Percentiles rank a stretch among this genome's conserved stretches.
Conservation (phyloP, 2,888 invertebrate species). For the Copidosoma aretas region DNA sequence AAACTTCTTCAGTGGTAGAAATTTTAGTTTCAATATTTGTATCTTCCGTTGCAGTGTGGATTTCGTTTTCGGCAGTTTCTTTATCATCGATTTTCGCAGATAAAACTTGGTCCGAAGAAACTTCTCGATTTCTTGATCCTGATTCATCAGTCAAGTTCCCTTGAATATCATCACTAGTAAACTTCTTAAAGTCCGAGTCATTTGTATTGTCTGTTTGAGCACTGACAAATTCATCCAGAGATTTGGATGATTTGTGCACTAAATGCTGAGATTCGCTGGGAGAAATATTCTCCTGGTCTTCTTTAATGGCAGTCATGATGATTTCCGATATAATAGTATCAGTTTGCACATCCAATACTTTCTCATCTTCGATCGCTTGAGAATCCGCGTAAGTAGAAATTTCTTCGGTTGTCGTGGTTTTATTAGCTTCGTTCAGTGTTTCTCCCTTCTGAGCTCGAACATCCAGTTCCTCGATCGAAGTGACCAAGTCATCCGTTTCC, state of each 20-base stretch:
- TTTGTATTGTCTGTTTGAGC: slow-evolving; percentile 15
- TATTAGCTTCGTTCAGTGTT: slow-evolving; percentile 51
- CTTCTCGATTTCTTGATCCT: not conserved
- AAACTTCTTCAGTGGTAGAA: slow-evolving; percentile 11
- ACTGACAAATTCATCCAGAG: slow-evolving; percentile 7
- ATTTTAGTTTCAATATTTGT: slow-evolving; percentile 1
- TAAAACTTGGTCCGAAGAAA: not conserved
- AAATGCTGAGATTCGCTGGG: slow-evolving; percentile 20
- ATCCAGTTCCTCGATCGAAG: slow-evolving; percentile 49
- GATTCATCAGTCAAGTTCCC: slow-evolving; percentile 2
- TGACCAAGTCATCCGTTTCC: slow-evolving; percentile 39
- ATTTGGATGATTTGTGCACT: slow-evolving; percentile 24
- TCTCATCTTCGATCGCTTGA: slow-evolving; percentile 36
- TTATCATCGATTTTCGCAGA: slow-evolving; percentile 4
- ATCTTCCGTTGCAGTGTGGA: slow-evolving; percentile 8
- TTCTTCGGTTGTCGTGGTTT: slow-evolving; percentile 20
- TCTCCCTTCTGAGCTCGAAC: slow-evolving; percentile 55
- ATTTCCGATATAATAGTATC: slow-evolving; percentile 49
- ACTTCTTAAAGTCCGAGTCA: slow-evolving; percentile 26
- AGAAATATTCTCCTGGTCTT: slow-evolving; percentile 29
- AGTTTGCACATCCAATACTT: slow-evolving; percentile 4
- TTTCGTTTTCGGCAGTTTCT: slow-evolving; percentile 18
- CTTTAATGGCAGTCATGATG: slow-evolving; percentile 44
- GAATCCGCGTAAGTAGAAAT: slow-evolving; percentile 42
- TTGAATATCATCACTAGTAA: slow-evolving; percentile 6